Evolutionary conservation across 2,113 vertebrate species (phyloP).

Genomic region (Tupaia chinensis): DNA sequence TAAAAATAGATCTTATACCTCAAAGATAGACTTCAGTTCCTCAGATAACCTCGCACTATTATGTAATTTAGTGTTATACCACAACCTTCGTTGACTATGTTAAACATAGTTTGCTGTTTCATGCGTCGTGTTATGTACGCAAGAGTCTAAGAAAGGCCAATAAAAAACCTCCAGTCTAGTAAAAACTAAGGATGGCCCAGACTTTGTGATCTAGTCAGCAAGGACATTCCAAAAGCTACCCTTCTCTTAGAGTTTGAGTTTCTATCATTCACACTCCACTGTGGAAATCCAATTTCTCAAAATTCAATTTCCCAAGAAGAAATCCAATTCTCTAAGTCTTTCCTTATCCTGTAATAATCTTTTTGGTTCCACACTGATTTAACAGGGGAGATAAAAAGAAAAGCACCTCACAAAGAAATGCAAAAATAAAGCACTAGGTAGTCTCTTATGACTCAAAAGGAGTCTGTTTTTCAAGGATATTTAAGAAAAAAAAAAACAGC

Average conservation of each 20-base stretch:
- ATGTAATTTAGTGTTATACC: background rate
- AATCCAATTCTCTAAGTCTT: conserved; percentile 67
- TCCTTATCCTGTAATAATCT: conserved; percentile 37
- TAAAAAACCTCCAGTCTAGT: background rate
- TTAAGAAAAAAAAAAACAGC: background rate
- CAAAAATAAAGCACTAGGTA: conserved; percentile 17
- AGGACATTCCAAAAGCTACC: conserved; percentile 1
- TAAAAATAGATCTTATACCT: background rate
- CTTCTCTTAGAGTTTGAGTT: conserved; percentile 54
- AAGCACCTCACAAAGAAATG: background rate
- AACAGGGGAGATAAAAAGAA: background rate
- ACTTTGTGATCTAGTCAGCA: conserved; percentile 16
- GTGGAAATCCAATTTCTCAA: conserved; percentile 64
- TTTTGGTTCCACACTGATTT: conserved; percentile 12
- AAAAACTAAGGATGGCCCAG: background rate
- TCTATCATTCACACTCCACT: conserved; percentile 49
- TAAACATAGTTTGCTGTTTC: background rate
- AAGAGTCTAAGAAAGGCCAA: background rate
- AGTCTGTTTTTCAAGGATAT: background rate
- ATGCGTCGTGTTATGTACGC: background rate
- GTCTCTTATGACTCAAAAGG: background rate
- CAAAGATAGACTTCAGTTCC: background rate
- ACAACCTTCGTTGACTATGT: background rate
- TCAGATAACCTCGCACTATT: background rate
- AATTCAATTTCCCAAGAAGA: conserved; percentile 71